A percentile compares a stretch with the other conserved stretches of the same genome.
These are phyloP conservation scores for Cyanoderma ruficeps DNA, from an alignment of 2,113 vertebrate genomes.

Conservation along the genomic window DNA sequence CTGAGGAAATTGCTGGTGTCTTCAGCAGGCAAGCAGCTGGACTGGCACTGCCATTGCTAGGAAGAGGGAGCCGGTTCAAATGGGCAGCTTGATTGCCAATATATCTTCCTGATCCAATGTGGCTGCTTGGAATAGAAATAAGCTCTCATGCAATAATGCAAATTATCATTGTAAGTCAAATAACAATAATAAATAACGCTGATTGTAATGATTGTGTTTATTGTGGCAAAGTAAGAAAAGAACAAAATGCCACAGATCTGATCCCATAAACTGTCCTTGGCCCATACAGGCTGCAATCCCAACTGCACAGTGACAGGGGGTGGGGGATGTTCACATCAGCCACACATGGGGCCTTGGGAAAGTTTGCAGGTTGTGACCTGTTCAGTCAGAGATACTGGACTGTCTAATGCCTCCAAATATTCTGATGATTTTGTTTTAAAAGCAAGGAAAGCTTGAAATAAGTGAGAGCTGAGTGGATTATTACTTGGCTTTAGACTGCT, in stretches of 20 bases:
- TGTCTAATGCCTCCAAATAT: not conserved
- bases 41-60: not conserved
- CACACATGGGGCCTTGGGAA: fast-evolving
- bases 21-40: not conserved
- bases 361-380: not conserved
- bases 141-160: not conserved
- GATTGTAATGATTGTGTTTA: not conserved
- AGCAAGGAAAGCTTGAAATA: not conserved
- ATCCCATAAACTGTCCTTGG: not conserved
- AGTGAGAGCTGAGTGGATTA: not conserved
- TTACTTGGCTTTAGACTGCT: not conserved
- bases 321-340: not conserved
- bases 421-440: constrained; percentile 1
- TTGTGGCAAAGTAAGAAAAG: not conserved
- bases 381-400: not conserved
- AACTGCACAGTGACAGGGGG: not conserved
- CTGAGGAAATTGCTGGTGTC: not conserved
- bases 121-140: not conserved
- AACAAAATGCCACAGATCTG: not conserved
- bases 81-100: not conserved
- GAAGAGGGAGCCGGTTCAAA: not conserved
- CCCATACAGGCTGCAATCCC: not conserved
- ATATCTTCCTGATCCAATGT: not conserved
- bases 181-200: constrained; percentile 7
- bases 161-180: not conserved